These are phyloP conservation scores for Glaucopsyche alexis DNA, from an alignment of 2,888 invertebrate genomes.

Conservation along the genomic window DNA sequence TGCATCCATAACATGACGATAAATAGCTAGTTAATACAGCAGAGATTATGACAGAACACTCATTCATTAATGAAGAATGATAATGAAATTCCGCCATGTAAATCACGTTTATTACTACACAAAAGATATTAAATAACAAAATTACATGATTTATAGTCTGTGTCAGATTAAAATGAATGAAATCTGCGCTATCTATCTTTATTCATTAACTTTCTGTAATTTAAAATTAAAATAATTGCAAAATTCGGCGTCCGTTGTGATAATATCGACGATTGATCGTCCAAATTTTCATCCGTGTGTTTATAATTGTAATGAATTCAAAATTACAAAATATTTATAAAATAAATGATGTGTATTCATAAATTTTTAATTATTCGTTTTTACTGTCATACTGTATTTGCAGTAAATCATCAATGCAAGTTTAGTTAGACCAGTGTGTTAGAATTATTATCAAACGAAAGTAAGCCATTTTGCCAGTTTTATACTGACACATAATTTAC, in stretches of 20 bases:
- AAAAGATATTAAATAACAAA: conserved; percentile 37
- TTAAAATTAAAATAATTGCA: conserved; percentile 26
- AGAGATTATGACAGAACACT: neutral
- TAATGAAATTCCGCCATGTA: conserved; percentile 31
- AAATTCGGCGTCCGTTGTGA: neutral
- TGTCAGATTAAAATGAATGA: conserved; percentile 36
- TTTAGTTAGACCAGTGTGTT: no score
- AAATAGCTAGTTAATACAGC: neutral
- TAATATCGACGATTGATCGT: conserved; percentile 14
- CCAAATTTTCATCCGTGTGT: conserved; percentile 1
- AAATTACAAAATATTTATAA: neutral
- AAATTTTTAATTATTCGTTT: no score
- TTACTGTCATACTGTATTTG: no score
- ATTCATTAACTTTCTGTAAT: conserved; percentile 31
- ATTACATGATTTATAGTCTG: conserved; percentile 38
- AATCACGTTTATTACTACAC: conserved; percentile 38
- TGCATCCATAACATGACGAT: neutral
- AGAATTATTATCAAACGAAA: no score
- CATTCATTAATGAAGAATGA: conserved; percentile 23
- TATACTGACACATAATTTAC: no score
- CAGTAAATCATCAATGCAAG: no score
- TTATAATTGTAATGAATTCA: neutral
- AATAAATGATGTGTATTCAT: no score
- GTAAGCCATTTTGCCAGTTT: no score
- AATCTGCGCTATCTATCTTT: conserved; percentile 34